Percentiles rank a stretch among this genome's conserved stretches.
phyloP scores from a whole-genome alignment of 2,113 vertebrate species.

The Plotosus lineatus region DNA sequence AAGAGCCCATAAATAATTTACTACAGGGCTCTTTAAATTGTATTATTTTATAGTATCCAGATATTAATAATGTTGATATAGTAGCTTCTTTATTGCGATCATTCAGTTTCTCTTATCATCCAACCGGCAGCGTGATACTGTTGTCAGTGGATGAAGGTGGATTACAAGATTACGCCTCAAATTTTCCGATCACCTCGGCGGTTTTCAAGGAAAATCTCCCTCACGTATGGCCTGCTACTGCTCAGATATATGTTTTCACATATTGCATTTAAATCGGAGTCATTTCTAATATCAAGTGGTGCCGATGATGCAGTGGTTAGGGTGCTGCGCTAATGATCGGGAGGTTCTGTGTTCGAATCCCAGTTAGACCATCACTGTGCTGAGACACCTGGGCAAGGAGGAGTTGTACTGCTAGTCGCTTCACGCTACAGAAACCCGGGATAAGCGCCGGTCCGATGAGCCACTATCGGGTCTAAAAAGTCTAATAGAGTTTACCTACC shows the following conservation, averaged over 20 bases:
- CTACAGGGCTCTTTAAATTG: neutral
- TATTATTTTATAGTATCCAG: neutral
- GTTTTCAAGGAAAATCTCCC: conserved; percentile 50
- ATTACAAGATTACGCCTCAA: conserved; percentile 1
- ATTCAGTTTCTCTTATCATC: conserved; percentile 27
- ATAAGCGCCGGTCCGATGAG: too few species aligned
- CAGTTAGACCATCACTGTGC: too few species aligned
- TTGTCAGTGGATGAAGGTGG: conserved; percentile 22
- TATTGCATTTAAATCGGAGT: conserved; percentile 48
- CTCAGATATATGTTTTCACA: conserved; percentile 42
- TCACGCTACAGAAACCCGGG: too few species aligned
- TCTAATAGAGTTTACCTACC: too few species aligned
- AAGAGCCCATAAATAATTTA: neutral
- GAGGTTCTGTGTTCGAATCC: too few species aligned
- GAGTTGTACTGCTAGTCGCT: too few species aligned
- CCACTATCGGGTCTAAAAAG: too few species aligned
- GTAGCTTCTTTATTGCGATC: conserved; percentile 14
- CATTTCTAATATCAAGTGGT: conserved; percentile 48
- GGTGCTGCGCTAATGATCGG: too few species aligned
- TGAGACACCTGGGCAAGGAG: too few species aligned
- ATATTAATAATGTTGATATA: conserved; percentile 30
- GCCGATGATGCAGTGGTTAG: too few species aligned
- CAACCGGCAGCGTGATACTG: conserved; percentile 31
- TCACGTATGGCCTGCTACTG: conserved; percentile 52
- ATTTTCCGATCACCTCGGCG: neutral